Evolutionary conservation across 2,888 invertebrate genomes (phyloP).

Genomic region (Aelia acuminata): DNA sequence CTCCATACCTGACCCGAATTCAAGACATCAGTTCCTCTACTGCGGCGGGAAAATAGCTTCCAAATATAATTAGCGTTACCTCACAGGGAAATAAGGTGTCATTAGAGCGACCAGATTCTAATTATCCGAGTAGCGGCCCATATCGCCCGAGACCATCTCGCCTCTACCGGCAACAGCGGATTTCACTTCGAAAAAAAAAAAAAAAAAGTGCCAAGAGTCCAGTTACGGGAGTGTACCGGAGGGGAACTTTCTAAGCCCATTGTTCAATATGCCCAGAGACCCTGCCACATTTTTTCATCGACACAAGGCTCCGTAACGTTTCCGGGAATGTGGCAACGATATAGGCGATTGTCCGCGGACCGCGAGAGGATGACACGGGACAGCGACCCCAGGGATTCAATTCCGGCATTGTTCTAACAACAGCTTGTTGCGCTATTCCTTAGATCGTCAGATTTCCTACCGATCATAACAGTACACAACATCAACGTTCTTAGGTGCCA

Average conservation of each 20-base stretch:
- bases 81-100: constrained; percentile 27
- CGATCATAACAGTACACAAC: too few relatives aligned
- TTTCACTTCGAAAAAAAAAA: constrained; percentile 37
- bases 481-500: too few relatives aligned
- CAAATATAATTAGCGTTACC: constrained; percentile 14
- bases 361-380: background rate
- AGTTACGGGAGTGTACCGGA: constrained; percentile 41
- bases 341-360: background rate
- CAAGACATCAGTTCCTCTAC: constrained; percentile 9
- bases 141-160: constrained; percentile 23
- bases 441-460: too few relatives aligned
- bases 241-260: constrained; percentile 40
- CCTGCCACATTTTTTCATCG: background rate
- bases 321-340: constrained; percentile 35
- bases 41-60: background rate
- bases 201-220: background rate
- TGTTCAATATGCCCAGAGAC: constrained; percentile 32
- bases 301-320: background rate
- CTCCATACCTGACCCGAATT: too few relatives aligned
- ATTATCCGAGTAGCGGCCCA: constrained; percentile 34
- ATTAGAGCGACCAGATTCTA: constrained; percentile 18
- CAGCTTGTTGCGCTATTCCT: too few relatives aligned
- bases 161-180: background rate
- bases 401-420: background rate
- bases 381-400: background rate